Evolutionary conservation across 2,797 vertebrate genomes (phyloP).

Genomic region (Halcyon leucocephala): DNA sequence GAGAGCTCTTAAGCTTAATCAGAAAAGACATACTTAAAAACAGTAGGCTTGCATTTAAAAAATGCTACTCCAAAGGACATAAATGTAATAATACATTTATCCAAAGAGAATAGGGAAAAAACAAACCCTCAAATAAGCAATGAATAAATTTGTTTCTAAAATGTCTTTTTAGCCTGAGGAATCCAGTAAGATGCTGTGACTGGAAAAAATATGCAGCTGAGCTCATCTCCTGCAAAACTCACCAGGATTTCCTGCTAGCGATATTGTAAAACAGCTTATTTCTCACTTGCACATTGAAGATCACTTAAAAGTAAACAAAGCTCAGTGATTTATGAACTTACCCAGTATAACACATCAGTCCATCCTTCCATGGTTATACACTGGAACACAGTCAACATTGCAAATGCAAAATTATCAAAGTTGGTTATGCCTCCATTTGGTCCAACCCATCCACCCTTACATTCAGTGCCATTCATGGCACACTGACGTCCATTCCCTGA

Average conservation of each 20-base stretch:
- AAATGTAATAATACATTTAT: not conserved
- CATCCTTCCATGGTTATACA: constrained; percentile 99
- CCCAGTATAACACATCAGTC: constrained; percentile 99
- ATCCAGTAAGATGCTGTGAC: not conserved
- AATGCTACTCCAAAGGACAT: not conserved
- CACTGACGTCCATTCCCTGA: constrained; percentile 96
- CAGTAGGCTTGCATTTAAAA: not conserved
- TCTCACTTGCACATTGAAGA: not conserved
- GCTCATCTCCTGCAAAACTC: not conserved
- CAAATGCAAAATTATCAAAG: constrained; percentile 99
- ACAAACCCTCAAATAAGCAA: not conserved
- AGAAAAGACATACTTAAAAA: not conserved
- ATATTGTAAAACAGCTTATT: not conserved
- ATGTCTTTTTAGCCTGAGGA: constrained; percentile 19
- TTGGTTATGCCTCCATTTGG: constrained; percentile 98
- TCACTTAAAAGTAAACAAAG: not conserved
- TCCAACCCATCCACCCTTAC: constrained; percentile 94
- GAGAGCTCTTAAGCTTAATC: constrained; percentile 20
- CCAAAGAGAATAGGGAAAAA: constrained; percentile 4
- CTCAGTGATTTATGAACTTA: constrained; percentile 76
- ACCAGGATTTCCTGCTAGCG: not conserved
- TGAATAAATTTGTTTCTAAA: constrained; percentile 37
- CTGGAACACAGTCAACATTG: constrained; percentile 99
- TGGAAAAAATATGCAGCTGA: not conserved
- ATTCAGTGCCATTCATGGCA: constrained; percentile 90